These are phyloP conservation scores for Myotis lucifugus DNA, from an alignment of 2,113 vertebrate genomes.

Conservation along the genomic window DNA sequence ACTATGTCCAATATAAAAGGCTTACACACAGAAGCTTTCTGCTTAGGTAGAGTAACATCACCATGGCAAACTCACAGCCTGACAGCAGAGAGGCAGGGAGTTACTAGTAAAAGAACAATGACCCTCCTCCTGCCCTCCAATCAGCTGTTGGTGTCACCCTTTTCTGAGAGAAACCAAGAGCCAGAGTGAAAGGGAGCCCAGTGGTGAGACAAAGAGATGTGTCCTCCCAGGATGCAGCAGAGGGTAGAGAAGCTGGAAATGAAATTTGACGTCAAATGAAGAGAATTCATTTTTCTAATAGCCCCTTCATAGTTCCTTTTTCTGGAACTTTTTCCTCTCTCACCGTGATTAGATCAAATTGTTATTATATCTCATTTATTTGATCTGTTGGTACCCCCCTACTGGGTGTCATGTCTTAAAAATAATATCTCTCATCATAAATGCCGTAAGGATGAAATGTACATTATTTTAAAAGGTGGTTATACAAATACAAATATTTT, in stretches of 20 bases:
- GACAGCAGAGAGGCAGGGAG: background rate
- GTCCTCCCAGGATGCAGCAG: background rate
- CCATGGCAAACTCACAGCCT: background rate
- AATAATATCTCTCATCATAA: background rate
- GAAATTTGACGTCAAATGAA: background rate
- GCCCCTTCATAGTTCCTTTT: background rate
- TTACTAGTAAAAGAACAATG: background rate
- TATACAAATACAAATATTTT: background rate
- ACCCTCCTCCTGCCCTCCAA: background rate
- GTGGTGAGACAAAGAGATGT: background rate
- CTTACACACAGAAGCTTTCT: fast-evolving
- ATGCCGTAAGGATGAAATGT: too few species aligned
- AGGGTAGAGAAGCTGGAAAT: background rate
- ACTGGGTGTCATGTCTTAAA: background rate
- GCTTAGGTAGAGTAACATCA: background rate
- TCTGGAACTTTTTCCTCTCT: background rate
- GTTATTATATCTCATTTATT: background rate
- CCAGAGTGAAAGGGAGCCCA: background rate
- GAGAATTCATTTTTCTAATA: background rate
- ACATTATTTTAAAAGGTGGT: too few species aligned
- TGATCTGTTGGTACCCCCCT: background rate
- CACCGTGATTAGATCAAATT: background rate
- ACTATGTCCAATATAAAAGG: background rate
- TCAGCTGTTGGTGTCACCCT: background rate
- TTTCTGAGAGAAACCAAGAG: background rate